A percentile compares a stretch with the other conserved stretches of the same genome.
phyloP scores from a whole-genome alignment of 2,888 invertebrate species.

The Ariolimax columbianus region DNA sequence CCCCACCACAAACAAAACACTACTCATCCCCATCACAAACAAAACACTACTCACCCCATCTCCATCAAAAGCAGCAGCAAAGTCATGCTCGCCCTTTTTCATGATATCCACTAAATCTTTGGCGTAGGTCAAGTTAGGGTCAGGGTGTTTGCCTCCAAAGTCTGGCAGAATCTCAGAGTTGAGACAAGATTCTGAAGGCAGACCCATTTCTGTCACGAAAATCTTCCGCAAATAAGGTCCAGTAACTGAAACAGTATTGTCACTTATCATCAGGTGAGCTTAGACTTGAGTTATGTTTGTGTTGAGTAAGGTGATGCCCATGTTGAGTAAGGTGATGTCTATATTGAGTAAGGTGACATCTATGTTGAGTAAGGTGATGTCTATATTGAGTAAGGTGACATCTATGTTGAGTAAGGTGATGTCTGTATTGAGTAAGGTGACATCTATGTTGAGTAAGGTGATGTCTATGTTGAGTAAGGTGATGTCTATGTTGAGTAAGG shows the following conservation, averaged over 20 bases:
- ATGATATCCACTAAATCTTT: conserved; percentile 87
- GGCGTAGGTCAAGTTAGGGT: conserved; percentile 96
- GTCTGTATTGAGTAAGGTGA: too few relatives aligned
- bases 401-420: too few relatives aligned
- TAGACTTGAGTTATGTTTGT: neutral
- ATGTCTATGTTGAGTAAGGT: too few relatives aligned
- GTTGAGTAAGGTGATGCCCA: neutral
- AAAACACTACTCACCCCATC: conserved; percentile 85
- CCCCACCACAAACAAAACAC: too few relatives aligned
- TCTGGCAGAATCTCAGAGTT: conserved; percentile 91
- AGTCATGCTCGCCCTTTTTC: conserved; percentile 83
- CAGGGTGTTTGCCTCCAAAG: conserved; percentile 96
- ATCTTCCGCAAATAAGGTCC: conserved; percentile 95
- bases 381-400: too few relatives aligned
- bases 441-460: too few relatives aligned
- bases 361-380: too few relatives aligned
- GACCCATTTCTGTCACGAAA: conserved; percentile 91
- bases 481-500: too few relatives aligned
- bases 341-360: too few relatives aligned
- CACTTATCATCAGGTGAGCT: neutral
- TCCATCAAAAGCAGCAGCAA: conserved; percentile 99
- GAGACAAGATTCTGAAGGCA: conserved; percentile 85
- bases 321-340: too few relatives aligned
- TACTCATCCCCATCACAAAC: too few relatives aligned
- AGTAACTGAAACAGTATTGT: conserved; percentile 85